Percentiles rank a stretch among this genome's conserved stretches.
These are phyloP conservation scores for Nineta flava DNA, from an alignment of 2,888 invertebrate species.

Conservation along the genomic window DNA sequence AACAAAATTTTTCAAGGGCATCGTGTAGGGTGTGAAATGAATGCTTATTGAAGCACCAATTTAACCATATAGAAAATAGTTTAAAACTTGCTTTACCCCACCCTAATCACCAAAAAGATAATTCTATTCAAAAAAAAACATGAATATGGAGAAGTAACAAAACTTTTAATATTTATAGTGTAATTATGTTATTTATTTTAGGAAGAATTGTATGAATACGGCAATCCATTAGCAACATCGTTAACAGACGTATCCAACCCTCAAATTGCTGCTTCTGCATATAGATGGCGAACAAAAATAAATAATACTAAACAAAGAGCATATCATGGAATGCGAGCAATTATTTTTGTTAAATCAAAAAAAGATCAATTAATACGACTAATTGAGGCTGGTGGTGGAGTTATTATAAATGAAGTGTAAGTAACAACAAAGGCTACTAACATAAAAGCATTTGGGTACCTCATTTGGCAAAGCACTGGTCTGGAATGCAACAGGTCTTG, in stretches of 20 bases:
- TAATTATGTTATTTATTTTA: slow-evolving; percentile 24
- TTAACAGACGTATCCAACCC: slow-evolving; percentile 29
- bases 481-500: slow-evolving; percentile 31
- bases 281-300: slow-evolving; percentile 52
- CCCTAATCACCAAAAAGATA: too few relatives aligned
- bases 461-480: slow-evolving; percentile 5
- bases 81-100: too few relatives aligned
- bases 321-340: slow-evolving; percentile 31
- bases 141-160: too few relatives aligned
- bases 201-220: slow-evolving; percentile 79
- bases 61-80: too few relatives aligned
- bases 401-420: slow-evolving; percentile 42
- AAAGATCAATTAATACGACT: slow-evolving; percentile 49
- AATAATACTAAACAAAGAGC: slow-evolving; percentile 26
- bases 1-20: too few relatives aligned
- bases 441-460: neutral
- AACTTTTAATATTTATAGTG: too few relatives aligned
- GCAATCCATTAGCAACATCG: slow-evolving; percentile 46
- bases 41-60: too few relatives aligned
- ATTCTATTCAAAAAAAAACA: too few relatives aligned
- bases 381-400: slow-evolving; percentile 62
- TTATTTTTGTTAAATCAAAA: slow-evolving; percentile 38
- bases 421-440: slow-evolving; percentile 13
- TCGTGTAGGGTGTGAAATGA: too few relatives aligned
- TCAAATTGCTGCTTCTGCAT: slow-evolving; percentile 38